phyloP scores from a whole-genome alignment of 2,888 invertebrate species.

The Eulithis testata region DNA sequence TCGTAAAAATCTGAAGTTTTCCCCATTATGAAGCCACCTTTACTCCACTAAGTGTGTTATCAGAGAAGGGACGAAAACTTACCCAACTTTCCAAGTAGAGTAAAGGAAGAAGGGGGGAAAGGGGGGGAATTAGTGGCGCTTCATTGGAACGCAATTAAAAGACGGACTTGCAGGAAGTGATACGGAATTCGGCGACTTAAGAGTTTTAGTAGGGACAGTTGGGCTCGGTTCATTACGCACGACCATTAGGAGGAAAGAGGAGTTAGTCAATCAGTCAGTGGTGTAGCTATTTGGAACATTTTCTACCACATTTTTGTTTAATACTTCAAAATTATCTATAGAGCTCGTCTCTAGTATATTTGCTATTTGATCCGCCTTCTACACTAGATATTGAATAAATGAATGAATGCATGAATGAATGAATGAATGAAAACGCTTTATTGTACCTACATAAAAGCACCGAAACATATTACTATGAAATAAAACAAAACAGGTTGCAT shows the following conservation, averaged over 20 bases:
- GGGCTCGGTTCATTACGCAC: conserved; percentile 27
- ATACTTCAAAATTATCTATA: no score
- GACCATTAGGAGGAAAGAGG: conserved; percentile 16
- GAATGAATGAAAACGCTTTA: no score
- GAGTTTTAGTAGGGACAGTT: conserved; percentile 31
- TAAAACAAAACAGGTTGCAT: no score
- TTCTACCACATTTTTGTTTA: no score
- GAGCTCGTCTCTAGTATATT: no score
- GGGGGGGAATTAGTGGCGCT: conserved; percentile 71
- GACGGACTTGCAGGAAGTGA: conserved; percentile 60
- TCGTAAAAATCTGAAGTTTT: background rate
- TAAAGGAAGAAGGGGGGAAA: conserved; percentile 33
- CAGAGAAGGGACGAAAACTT: conserved; percentile 42
- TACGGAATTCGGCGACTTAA: conserved; percentile 52
- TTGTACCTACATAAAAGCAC: no score
- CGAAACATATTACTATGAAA: no score
- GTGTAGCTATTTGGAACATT: background rate
- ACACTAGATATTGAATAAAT: no score
- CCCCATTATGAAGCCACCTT: conserved; percentile 12
- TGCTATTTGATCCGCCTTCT: no score
- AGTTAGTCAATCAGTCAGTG: conserved; percentile 10
- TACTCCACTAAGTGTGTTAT: conserved; percentile 40
- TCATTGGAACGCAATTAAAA: conserved; percentile 82
- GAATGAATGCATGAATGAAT: no score
- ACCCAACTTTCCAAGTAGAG: conserved; percentile 36